Evolutionary conservation across 2,888 invertebrate genomes (phyloP).

Genomic region (Leucophenga montana): DNA sequence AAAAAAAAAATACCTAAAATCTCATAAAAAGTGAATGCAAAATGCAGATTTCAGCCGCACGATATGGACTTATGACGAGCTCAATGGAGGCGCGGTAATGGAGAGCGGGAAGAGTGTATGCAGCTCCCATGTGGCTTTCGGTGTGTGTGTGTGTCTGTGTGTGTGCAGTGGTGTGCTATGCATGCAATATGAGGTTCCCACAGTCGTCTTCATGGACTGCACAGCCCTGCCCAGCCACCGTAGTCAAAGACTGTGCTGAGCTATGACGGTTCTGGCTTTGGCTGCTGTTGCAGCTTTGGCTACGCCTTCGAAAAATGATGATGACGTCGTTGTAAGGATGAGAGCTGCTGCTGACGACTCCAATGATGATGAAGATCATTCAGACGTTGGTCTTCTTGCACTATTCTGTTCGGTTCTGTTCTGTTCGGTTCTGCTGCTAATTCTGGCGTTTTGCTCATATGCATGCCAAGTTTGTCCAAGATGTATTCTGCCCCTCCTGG

Average conservation of each 20-base stretch:
- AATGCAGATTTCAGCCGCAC: slow-evolving; percentile 65
- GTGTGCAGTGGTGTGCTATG: slow-evolving; percentile 23
- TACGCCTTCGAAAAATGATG: slow-evolving; percentile 64
- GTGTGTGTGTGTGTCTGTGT: slow-evolving; percentile 26
- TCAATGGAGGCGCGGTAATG: slow-evolving; percentile 5
- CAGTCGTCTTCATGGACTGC: slow-evolving; percentile 45
- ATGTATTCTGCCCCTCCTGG: not conserved
- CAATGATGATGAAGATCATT: slow-evolving; percentile 29
- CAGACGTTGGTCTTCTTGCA: not conserved
- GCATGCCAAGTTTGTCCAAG: slow-evolving; percentile 42
- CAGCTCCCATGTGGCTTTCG: not conserved
- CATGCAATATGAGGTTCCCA: slow-evolving; percentile 64
- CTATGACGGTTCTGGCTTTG: slow-evolving; percentile 48
- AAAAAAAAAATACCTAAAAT: not conserved
- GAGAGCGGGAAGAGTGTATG: not conserved
- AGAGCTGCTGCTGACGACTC: slow-evolving; percentile 36
- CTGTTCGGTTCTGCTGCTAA: not conserved
- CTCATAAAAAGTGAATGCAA: slow-evolving; percentile 32
- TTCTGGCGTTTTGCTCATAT: slow-evolving; percentile 40
- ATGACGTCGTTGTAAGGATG: slow-evolving; percentile 49
- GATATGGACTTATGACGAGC: slow-evolving; percentile 47
- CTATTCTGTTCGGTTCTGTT: not conserved
- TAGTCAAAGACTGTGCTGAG: slow-evolving; percentile 27
- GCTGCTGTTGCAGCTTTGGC: slow-evolving; percentile 54
- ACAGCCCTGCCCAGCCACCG: slow-evolving; percentile 7